phyloP scores from a whole-genome alignment of 2,888 invertebrate species.

The Taenaris catops region DNA sequence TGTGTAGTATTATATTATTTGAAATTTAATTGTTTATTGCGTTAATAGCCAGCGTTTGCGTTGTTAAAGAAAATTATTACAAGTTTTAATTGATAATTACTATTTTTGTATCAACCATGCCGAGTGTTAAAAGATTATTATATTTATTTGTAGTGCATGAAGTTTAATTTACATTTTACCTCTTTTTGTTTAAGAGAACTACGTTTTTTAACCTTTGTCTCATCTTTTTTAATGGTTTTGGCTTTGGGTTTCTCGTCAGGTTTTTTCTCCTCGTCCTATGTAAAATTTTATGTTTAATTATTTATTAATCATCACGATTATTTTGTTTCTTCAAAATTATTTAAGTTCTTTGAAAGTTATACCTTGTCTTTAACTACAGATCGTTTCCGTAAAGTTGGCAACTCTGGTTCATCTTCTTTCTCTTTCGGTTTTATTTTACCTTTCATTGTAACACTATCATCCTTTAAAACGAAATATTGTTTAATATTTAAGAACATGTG shows the following conservation, averaged over 20 bases:
- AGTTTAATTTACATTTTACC: conserved; percentile 35
- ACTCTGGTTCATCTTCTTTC: conserved; percentile 63
- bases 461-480: conserved; percentile 34
- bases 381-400: conserved; percentile 61
- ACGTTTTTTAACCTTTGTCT: conserved; percentile 61
- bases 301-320: background rate
- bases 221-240: conserved; percentile 59
- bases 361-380: conserved; percentile 68
- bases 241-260: conserved; percentile 68
- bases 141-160: background rate
- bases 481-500: too few relatives aligned
- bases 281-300: conserved; percentile 18
- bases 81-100: too few relatives aligned
- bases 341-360: conserved; percentile 20
- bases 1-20: too few relatives aligned
- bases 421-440: conserved; percentile 72
- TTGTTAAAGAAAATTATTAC: too few relatives aligned
- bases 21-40: too few relatives aligned
- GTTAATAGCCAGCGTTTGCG: too few relatives aligned
- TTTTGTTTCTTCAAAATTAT: background rate
- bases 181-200: conserved; percentile 68
- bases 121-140: conserved; percentile 10
- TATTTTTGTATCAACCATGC: too few relatives aligned
- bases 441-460: conserved; percentile 63
- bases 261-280: conserved; percentile 65